These are phyloP conservation scores for Porites lobata DNA, from an alignment of 92 coral and sea anemone genomes.

Conservation along the genomic window DNA sequence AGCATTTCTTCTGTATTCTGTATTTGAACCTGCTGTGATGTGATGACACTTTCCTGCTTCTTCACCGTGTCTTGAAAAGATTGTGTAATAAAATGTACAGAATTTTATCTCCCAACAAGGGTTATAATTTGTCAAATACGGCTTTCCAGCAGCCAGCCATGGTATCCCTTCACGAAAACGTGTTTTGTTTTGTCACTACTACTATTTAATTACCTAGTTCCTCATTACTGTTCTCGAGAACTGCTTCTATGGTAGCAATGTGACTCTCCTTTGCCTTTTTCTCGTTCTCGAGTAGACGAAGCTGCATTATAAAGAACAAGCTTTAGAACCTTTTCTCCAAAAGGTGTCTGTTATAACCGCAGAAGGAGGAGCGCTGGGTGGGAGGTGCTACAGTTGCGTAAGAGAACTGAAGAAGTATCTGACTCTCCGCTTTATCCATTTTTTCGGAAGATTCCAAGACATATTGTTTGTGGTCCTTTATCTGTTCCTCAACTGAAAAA, in stretches of 20 bases:
- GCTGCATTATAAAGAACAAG: conserved; percentile 51
- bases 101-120: not conserved
- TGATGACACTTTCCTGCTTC: conserved; percentile 87
- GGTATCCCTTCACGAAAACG: no score
- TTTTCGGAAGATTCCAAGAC: conserved; percentile 75
- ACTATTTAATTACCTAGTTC: conserved; percentile 72
- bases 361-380: not conserved
- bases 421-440: conserved; percentile 72
- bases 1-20: conserved; percentile 89
- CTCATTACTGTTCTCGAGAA: conserved; percentile 74
- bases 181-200: not conserved
- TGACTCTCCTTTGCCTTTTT: conserved; percentile 73
- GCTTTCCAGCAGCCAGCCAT: not conserved
- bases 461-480: conserved; percentile 62
- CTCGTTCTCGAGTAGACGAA: conserved; percentile 70
- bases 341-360: not conserved
- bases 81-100: conserved; percentile 46
- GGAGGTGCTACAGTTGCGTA: not conserved
- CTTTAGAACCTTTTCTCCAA: not conserved
- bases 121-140: not conserved
- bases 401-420: conserved; percentile 46
- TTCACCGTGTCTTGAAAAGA: conserved; percentile 74
- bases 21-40: conserved; percentile 85
- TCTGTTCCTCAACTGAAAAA: conserved; percentile 80
- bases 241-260: conserved; percentile 75